A percentile compares a stretch with the other conserved stretches of the same genome.
Conservation (phyloP, 92 coral and sea anemone species). For the Heteractis magnifica region DNA sequence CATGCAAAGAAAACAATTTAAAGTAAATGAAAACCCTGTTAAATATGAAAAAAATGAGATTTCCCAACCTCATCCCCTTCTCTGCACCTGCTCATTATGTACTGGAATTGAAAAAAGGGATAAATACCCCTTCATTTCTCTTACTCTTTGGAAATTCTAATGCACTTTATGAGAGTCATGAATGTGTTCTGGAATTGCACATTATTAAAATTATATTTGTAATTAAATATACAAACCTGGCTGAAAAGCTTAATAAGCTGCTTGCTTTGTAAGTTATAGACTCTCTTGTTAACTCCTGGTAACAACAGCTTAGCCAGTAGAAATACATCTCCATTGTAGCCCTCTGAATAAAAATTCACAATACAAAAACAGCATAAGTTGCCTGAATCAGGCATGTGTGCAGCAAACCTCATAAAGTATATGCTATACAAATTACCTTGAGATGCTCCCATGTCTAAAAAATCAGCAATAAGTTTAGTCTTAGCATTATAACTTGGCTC, state of each 20-base stretch:
- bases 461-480: conserved; percentile 69
- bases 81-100: too few species aligned
- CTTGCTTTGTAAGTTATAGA: conserved; percentile 89
- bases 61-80: too few species aligned
- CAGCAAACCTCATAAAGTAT: background rate
- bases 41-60: background rate
- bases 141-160: too few species aligned
- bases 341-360: conserved; percentile 32
- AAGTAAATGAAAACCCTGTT: background rate
- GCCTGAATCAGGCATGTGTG: background rate
- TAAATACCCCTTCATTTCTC: too few species aligned
- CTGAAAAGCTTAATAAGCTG: conserved; percentile 91
- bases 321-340: conserved; percentile 63
- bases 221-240: conserved; percentile 58
- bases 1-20: background rate
- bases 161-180: too few species aligned
- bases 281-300: conserved; percentile 87
- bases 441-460: conserved; percentile 50
- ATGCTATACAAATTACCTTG: conserved; percentile 1
- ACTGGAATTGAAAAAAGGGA: too few species aligned
- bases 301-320: conserved; percentile 81
- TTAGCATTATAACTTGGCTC: conserved; percentile 98
- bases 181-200: background rate
- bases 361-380: background rate
- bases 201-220: background rate